Percentiles rank a stretch among this genome's conserved stretches.
These are phyloP conservation scores for Caranx melampygus DNA, from an alignment of 2,113 vertebrate genomes.

Conservation along the genomic window DNA sequence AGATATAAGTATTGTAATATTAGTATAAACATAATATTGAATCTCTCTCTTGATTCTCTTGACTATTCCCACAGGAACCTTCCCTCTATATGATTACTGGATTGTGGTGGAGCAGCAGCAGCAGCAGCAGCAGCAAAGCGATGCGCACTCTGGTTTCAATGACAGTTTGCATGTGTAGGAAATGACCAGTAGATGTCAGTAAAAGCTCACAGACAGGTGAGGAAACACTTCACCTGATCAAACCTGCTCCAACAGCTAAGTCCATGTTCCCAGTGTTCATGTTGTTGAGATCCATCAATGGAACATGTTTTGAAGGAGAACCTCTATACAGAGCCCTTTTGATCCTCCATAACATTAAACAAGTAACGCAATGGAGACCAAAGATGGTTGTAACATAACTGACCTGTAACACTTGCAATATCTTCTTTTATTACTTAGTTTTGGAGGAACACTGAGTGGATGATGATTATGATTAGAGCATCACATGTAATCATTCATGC, in stretches of 20 bases:
- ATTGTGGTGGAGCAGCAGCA: not conserved
- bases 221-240: not conserved
- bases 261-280: not conserved
- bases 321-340: not conserved
- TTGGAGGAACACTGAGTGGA: too few relatives aligned
- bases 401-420: too few relatives aligned
- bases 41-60: too few relatives aligned
- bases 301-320: not conserved
- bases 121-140: not conserved
- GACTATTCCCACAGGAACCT: too few relatives aligned
- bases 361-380: not conserved
- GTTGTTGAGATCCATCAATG: not conserved
- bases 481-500: not conserved
- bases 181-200: constrained; percentile 46
- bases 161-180: not conserved
- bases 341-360: not conserved
- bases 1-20: too few relatives aligned
- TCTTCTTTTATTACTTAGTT: too few relatives aligned
- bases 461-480: not conserved
- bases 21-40: too few relatives aligned
- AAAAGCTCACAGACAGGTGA: constrained; percentile 3
- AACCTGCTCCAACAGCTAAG: not conserved
- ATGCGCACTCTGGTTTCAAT: not conserved
- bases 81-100: too few relatives aligned
- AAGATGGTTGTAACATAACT: too few relatives aligned